Conservation (phyloP, 2,888 invertebrate species). For the Tachystola acroxantha region DNA sequence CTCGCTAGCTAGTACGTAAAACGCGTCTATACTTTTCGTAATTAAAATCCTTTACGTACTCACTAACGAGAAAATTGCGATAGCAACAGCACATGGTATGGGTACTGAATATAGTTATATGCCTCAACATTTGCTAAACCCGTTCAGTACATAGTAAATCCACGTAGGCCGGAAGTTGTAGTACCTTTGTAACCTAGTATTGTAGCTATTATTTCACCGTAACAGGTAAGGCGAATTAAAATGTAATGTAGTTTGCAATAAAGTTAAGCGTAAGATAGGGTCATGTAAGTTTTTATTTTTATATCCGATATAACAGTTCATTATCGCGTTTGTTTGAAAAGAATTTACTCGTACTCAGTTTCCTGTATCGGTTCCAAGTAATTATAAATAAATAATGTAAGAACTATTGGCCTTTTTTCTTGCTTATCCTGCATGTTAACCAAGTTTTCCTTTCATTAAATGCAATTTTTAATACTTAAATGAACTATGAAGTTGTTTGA, state of each 20-base stretch:
- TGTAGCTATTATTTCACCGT: neutral
- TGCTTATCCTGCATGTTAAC: conserved; percentile 68
- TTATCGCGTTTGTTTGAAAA: conserved; percentile 40
- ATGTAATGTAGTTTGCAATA: conserved; percentile 24
- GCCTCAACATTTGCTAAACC: neutral
- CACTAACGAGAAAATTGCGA: no score
- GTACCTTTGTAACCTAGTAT: neutral
- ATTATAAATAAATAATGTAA: conserved; percentile 68
- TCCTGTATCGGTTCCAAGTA: conserved; percentile 52
- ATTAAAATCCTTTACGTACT: no score
- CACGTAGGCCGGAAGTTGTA: neutral
- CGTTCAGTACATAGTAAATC: neutral
- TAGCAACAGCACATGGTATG: no score
- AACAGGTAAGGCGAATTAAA: conserved; percentile 18
- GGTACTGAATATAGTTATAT: no score
- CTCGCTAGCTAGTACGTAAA: no score
- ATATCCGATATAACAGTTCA: conserved; percentile 52
- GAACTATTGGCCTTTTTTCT: conserved; percentile 69
- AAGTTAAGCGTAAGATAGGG: conserved; percentile 19
- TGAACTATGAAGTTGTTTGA: neutral
- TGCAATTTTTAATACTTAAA: conserved; percentile 3
- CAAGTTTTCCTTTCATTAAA: conserved; percentile 17
- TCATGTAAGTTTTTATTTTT: conserved; percentile 70
- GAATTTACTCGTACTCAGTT: conserved; percentile 26
- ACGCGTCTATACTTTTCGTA: no score